Conservation (phyloP, 1,140 invertebrate genomes). For the Calliopsis andreniformis region DNA sequence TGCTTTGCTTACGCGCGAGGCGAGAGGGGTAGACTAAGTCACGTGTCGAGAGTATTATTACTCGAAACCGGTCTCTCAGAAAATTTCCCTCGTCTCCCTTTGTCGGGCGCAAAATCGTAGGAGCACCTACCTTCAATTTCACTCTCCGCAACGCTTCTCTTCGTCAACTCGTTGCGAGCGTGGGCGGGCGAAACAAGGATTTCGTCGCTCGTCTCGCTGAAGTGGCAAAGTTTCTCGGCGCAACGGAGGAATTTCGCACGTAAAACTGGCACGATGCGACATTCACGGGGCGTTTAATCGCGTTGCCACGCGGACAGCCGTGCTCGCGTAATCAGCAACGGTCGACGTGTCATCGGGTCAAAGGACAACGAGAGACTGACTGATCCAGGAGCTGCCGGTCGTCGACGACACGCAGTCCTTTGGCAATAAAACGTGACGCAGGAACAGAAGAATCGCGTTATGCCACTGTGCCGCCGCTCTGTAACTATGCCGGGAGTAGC, state of each 20-base stretch:
- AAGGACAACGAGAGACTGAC: slow-evolving; percentile 70
- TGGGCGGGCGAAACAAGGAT: neutral
- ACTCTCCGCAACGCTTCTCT: neutral
- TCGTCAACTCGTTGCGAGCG: neutral
- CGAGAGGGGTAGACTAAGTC: slow-evolving; percentile 20
- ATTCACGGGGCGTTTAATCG: neutral
- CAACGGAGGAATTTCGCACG: neutral
- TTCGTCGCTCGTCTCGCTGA: neutral
- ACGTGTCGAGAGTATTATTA: slow-evolving; percentile 52
- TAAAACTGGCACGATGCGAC: neutral
- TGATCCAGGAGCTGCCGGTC: slow-evolving; percentile 16
- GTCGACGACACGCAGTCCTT: slow-evolving; percentile 36
- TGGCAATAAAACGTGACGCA: slow-evolving; percentile 69
- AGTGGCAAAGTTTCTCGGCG: neutral
- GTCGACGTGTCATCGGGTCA: slow-evolving; percentile 53
- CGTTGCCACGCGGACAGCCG: neutral
- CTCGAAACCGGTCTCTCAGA: slow-evolving; percentile 39
- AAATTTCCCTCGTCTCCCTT: slow-evolving; percentile 46
- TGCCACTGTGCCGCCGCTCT: slow-evolving; percentile 57
- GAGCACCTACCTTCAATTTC: slow-evolving; percentile 53
- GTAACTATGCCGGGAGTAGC: slow-evolving; percentile 70
- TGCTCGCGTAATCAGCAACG: neutral
- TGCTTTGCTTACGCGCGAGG: slow-evolving; percentile 57
- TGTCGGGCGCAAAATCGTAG: slow-evolving; percentile 38
- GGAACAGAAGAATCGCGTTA: slow-evolving; percentile 62